Conservation (phyloP, 1,140 invertebrate genomes). For the Calosoma granatense region DNA sequence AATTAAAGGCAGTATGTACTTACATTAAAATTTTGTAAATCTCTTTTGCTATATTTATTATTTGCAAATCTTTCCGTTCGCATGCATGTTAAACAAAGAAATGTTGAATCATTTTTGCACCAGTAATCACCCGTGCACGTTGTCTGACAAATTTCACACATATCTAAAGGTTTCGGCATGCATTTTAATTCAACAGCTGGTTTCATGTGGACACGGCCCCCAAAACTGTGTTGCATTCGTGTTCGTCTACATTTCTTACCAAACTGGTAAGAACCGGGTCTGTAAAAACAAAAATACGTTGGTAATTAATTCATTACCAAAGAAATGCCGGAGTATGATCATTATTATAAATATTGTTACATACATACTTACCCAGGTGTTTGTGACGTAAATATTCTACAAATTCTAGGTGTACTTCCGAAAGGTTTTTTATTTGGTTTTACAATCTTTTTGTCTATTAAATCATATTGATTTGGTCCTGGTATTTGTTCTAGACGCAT, state of each 20-base stretch:
- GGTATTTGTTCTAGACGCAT: background rate
- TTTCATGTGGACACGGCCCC: conserved; percentile 15
- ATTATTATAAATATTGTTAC: background rate
- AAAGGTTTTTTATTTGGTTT: background rate
- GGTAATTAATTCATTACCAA: too few species aligned
- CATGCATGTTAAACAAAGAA: conserved; percentile 26
- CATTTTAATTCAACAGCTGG: conserved; percentile 23
- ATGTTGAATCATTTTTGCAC: conserved; percentile 21
- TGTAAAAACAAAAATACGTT: conserved; percentile 15
- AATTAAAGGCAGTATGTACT: too few species aligned
- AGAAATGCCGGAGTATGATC: too few species aligned
- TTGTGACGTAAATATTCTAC: background rate
- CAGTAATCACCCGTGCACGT: conserved; percentile 25
- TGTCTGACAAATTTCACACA: conserved; percentile 22
- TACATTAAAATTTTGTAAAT: conserved; percentile 24
- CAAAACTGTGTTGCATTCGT: conserved; percentile 20
- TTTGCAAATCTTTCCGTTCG: conserved; percentile 18
- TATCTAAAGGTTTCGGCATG: conserved; percentile 20
- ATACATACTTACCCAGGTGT: background rate
- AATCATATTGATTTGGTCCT: background rate
- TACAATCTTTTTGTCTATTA: background rate
- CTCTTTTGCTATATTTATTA: conserved; percentile 19
- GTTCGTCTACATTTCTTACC: conserved; percentile 18
- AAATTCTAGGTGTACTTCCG: background rate
- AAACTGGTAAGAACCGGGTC: conserved; percentile 22